Evolutionary conservation across 1,140 invertebrate genomes (phyloP), one percentile per base, ranked within the genome.

Genomic region (Trinorchestia longiramus): DNA sequence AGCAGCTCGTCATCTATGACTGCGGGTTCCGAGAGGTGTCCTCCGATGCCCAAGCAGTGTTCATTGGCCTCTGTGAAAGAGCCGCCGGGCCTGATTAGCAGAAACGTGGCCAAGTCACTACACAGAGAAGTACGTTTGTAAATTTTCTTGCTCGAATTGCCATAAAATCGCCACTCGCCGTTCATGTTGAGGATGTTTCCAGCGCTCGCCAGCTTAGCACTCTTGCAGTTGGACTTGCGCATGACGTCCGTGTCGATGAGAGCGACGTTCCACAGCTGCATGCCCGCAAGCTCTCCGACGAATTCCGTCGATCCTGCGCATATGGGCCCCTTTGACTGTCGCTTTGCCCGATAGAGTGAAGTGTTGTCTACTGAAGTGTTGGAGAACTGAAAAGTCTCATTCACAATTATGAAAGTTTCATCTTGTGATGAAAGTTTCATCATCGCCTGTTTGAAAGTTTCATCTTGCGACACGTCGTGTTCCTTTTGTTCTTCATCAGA

Each of bases 111-210:
- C 6, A 87, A 28, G 53, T 77, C 77, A 53, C 57, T 95, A 43
- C 95, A 95, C 3, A 95, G 87, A 87, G 57, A 17, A 62, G 0
- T 44, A 19, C 57, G 45, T 40, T 87, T 43, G 43, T 57, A 95
- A 6, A 11, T 44, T 36, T 43, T 43, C 87, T 88, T 95, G 36
- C n/a, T 95, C 19, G 87, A 87, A n/a, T 95, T 95, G 36, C 87
- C 95, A 42, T 77, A 87, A 43, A 95, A 87, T 28, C 87, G 41
- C 95, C 95, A 95, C 53, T 87, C 95, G 41, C 42, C 43, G 87
- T 95, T 95, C 87, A 87, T 88, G 87, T 95, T 95, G n/a, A 95
- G 41, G 42, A 95, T 43, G 42, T 87, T 88, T 6, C 87, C 95
- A 95, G 57, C 87, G 53, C 95, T 95, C 8, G 87, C 95, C 36